Percentiles rank a stretch among this genome's conserved stretches.
phyloP scores from a whole-genome alignment of 2,113 vertebrate species.

The Danionella cerebrum region DNA sequence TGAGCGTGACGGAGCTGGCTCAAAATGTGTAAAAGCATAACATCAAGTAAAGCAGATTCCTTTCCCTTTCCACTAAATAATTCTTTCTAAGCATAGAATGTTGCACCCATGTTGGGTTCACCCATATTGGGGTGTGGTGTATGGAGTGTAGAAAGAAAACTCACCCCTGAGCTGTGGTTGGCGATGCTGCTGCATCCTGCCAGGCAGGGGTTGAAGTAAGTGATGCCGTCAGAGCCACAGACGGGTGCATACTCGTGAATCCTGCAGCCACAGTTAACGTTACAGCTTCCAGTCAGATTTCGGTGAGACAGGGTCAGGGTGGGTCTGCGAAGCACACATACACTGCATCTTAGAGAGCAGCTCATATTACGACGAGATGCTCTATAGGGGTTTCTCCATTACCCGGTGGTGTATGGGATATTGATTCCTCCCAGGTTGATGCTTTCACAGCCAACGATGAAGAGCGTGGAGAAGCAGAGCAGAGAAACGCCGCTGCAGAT shows the following conservation, averaged over 20 bases:
- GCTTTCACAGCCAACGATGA: slow-evolving; percentile 85
- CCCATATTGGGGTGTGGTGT: not conserved
- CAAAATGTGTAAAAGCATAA: no score
- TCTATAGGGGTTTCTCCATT: not conserved
- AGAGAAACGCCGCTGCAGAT: slow-evolving; percentile 85
- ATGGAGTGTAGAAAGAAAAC: slow-evolving; percentile 28
- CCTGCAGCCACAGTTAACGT: slow-evolving; percentile 93
- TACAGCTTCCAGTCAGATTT: slow-evolving; percentile 94
- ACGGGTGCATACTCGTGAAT: slow-evolving; percentile 95
- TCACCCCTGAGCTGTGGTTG: slow-evolving; percentile 88
- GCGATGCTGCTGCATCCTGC: slow-evolving; percentile 84
- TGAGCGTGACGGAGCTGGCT: no score
- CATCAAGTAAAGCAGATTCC: no score
- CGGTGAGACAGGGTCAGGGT: slow-evolving; percentile 92
- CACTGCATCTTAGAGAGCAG: not conserved
- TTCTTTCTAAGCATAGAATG: no score
- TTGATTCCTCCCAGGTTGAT: slow-evolving; percentile 87
- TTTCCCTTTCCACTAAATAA: no score
- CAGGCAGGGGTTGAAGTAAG: slow-evolving; percentile 95
- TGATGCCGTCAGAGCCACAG: slow-evolving; percentile 97
- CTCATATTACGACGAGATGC: no score
- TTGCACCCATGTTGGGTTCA: no score
- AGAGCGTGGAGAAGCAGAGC: slow-evolving; percentile 82
- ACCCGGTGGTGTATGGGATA: slow-evolving; percentile 86
- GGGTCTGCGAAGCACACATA: slow-evolving; percentile 65